These are phyloP conservation scores for Cheirogaleus medius DNA, from an alignment of 2,113 vertebrate genomes.

Conservation along the genomic window DNA sequence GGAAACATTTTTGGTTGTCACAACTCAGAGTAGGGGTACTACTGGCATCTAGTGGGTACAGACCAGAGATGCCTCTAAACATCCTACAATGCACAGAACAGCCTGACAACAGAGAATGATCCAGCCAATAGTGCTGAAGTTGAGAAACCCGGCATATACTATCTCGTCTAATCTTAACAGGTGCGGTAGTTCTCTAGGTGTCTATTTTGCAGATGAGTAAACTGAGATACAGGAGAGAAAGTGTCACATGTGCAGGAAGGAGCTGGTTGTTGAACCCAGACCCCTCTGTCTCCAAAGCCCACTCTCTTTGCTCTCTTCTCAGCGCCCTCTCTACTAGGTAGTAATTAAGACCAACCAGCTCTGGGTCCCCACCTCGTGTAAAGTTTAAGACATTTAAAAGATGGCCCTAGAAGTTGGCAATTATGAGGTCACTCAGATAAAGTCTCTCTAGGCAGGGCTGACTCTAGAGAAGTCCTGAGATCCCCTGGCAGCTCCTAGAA, in stretches of 20 bases:
- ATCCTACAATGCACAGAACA: not conserved
- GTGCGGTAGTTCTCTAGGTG: too few species aligned
- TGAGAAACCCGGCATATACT: too few species aligned
- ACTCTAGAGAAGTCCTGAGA: not conserved
- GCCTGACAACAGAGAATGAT: not conserved
- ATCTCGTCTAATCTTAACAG: not conserved
- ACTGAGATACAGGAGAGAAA: not conserved
- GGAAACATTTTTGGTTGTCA: slow-evolving; percentile 8
- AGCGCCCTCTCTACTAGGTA: not conserved
- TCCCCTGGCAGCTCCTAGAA: not conserved
- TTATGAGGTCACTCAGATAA: not conserved
- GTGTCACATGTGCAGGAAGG: not conserved
- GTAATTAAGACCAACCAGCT: not conserved
- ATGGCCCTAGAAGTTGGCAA: not conserved
- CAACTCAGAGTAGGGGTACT: not conserved
- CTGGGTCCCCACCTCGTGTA: not conserved
- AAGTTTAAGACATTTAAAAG: slow-evolving; percentile 27
- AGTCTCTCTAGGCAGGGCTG: not conserved
- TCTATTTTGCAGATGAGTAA: not conserved
- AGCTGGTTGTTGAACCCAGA: not conserved
- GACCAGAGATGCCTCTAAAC: not conserved
- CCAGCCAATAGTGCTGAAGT: too few species aligned
- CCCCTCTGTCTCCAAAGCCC: not conserved
- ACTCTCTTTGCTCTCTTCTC: not conserved
- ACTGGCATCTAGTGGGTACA: not conserved